A percentile compares a stretch with the other conserved stretches of the same genome.
Conservation (phyloP, 2,113 vertebrate species). For the Pygoscelis adeliae region DNA sequence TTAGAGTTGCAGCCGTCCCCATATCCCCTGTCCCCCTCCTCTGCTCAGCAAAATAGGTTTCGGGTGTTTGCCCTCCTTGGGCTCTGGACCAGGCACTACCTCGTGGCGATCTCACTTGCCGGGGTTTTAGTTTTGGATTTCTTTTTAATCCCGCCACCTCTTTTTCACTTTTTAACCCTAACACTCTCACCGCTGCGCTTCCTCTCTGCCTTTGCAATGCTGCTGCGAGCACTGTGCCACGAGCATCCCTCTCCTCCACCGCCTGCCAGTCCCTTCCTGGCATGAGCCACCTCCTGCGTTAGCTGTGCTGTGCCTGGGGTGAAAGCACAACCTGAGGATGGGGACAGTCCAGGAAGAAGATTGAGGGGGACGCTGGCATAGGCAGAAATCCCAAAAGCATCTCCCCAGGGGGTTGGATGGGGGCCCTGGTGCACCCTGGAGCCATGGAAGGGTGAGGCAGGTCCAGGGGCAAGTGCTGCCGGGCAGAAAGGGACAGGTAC, state of each 20-base stretch:
- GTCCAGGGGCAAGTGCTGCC: not conserved
- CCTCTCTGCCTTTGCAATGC: too few species aligned
- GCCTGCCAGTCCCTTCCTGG: not conserved
- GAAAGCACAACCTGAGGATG: not conserved
- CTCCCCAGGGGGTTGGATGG: too few species aligned
- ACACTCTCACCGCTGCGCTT: not conserved
- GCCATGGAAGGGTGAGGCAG: not conserved
- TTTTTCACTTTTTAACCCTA: not conserved
- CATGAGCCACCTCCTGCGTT: not conserved
- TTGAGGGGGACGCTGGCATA: fast-evolving
- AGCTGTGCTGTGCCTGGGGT: too few species aligned
- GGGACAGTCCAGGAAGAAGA: not conserved
- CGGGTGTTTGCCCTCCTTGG: not conserved
- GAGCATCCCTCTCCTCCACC: not conserved
- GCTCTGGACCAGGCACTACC: not conserved
- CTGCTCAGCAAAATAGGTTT: too few species aligned
- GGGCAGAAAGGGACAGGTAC: not conserved
- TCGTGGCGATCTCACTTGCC: not conserved
- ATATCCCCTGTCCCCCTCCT: not conserved
- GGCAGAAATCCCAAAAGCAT: not conserved
- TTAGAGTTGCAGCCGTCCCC: not conserved
- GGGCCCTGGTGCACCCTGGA: too few species aligned
- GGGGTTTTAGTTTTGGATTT: not conserved
- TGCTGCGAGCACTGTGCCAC: not conserved
- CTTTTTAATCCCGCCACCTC: too few species aligned